These are phyloP conservation scores for Naso thynnoides DNA, from an alignment of 2,797 vertebrate species.

Conservation along the genomic window DNA sequence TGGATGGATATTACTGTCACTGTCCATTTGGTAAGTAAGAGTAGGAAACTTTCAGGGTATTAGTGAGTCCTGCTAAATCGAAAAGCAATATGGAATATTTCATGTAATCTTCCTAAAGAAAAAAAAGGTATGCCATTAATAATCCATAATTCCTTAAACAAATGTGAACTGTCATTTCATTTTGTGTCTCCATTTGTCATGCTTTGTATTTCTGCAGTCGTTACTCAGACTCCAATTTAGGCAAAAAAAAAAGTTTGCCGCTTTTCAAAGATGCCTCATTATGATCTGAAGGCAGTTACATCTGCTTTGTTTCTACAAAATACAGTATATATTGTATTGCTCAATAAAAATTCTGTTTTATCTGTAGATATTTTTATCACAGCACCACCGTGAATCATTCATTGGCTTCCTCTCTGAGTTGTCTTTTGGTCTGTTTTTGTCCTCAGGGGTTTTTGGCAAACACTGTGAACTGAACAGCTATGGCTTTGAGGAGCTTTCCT, in stretches of 20 bases:
- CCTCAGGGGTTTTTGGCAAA: slow-evolving; percentile 96
- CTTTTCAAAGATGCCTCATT: slow-evolving; percentile 14
- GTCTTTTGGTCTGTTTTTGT: slow-evolving; percentile 47
- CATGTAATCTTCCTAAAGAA: slow-evolving; percentile 33
- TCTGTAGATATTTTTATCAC: slow-evolving; percentile 56
- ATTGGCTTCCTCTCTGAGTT: slow-evolving; percentile 54
- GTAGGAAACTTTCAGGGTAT: slow-evolving; percentile 48
- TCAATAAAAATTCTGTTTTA: slow-evolving; percentile 43
- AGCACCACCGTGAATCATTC: slow-evolving; percentile 54
- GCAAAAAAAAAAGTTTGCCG: background rate
- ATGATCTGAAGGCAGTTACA: slow-evolving; percentile 7
- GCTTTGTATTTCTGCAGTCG: slow-evolving; percentile 17
- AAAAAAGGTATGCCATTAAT: slow-evolving; percentile 29
- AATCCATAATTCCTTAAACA: slow-evolving; percentile 44
- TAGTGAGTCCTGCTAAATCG: slow-evolving; percentile 36
- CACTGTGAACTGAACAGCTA: slow-evolving; percentile 99
- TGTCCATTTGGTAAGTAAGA: slow-evolving; percentile 96
- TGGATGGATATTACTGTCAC: slow-evolving; percentile 96
- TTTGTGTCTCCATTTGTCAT: slow-evolving; percentile 59
- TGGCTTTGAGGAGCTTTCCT: slow-evolving; percentile 96
- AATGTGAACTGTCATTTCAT: slow-evolving; percentile 58
- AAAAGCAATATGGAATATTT: slow-evolving; percentile 52
- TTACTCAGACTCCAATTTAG: background rate
- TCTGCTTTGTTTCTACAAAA: slow-evolving; percentile 13
- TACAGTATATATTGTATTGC: slow-evolving; percentile 4